Conservation (phyloP, 2,888 invertebrate genomes). For the Panopea generosa region DNA sequence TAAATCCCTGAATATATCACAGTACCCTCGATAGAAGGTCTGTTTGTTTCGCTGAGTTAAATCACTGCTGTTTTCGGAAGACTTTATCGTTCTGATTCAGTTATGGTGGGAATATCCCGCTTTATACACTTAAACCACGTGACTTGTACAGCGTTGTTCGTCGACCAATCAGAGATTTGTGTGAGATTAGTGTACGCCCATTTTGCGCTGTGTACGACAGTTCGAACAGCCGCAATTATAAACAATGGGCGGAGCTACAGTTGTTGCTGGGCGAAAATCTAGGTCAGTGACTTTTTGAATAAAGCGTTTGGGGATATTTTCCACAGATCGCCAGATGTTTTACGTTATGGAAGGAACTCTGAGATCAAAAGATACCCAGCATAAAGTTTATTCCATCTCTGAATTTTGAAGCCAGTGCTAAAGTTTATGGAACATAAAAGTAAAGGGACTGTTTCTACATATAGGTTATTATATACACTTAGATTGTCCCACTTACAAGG, state of each 20-base stretch:
- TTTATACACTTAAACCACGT: constrained; percentile 13
- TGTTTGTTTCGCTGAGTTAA: constrained; percentile 15
- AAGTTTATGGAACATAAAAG: no score
- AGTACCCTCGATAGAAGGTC: constrained; percentile 39
- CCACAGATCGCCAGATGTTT: constrained; percentile 55
- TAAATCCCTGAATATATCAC: constrained; percentile 57
- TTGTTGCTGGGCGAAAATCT: constrained; percentile 60
- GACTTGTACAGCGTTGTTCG: constrained; percentile 2
- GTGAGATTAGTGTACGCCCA: constrained; percentile 19
- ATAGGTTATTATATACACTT: no score
- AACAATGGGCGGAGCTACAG: constrained; percentile 37
- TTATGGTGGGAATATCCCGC: no score
- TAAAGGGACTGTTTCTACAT: no score
- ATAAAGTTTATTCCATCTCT: no score
- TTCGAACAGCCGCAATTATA: constrained; percentile 3
- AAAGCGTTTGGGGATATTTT: constrained; percentile 22
- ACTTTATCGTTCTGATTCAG: constrained; percentile 1
- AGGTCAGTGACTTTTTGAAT: constrained; percentile 49
- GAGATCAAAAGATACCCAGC: constrained; percentile 40
- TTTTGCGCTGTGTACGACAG: neutral
- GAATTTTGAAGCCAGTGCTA: constrained; percentile 2
- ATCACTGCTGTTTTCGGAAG: constrained; percentile 9
- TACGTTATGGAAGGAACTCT: constrained; percentile 34
- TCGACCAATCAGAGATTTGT: constrained; percentile 57
- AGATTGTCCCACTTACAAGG: no score